Evolutionary conservation across 2,113 vertebrate genomes (phyloP), one percentile per base, ranked within the genome.

Genomic region (Saccopteryx leptura): DNA sequence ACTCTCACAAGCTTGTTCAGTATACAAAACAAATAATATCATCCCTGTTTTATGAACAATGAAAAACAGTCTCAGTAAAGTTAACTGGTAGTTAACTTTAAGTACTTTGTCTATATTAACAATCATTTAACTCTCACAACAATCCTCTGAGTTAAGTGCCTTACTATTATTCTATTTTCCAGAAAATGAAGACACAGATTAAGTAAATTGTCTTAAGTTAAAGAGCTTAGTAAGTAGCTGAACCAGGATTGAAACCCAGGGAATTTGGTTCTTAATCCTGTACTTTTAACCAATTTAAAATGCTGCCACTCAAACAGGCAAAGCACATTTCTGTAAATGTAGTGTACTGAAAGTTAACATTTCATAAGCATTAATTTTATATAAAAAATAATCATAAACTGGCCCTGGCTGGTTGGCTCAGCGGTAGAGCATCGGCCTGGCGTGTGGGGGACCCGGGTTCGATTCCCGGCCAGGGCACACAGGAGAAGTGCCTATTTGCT

Each of bases 321-420:
- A 84, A 78, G 46, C 71, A 96, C 9, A 79, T 74, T 39, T 88
- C 76, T 78, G 23, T 23, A 26, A 74, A 91, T 84, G n/a, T 19
- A 72, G 17, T 60, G 13, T 33, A 39, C 88, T 88, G 63, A 93
- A 86, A 68, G 58, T 66, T 81, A 46, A 90, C 14, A 82, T 81
- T 66, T 76, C 26, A 72, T 48, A 89, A 50, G 61, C 31, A 92
- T 80, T 71, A 82, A 90, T 68, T 79, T 74, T 65, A 84, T 71
- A 39, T 85, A 72, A 65, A 61, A 63, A 39, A 12, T 9, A 39
- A 39, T 39, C 39, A 39, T 39, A 85, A 92, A 90, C 48, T 92
- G n/a, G n/a, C n/a, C n/a, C n/a, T n/a, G n/a, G n/a, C n/a, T n/a
- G n/a, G n/a, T n/a, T n/a, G n/a, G n/a, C n/a, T n/a, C n/a, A n/a